A percentile compares a stretch with the other conserved stretches of the same genome.
phyloP scores from a whole-genome alignment of 2,797 vertebrate genomes.

The Periparus ater region DNA sequence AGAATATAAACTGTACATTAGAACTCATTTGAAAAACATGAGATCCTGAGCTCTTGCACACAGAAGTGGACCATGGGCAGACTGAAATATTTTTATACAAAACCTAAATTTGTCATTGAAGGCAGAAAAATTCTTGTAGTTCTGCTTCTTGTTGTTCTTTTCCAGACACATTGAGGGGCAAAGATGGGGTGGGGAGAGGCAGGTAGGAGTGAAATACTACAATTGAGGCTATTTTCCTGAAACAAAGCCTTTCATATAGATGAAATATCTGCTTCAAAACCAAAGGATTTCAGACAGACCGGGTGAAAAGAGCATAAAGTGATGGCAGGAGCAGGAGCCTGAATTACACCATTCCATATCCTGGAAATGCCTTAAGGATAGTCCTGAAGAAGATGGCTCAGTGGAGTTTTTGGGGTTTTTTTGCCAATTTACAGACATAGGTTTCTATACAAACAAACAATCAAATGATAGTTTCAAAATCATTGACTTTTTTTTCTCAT shows the following conservation, averaged over 20 bases:
- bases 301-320: background rate
- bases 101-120: background rate
- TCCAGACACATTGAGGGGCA: background rate
- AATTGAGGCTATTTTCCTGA: background rate
- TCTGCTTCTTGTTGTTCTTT: background rate
- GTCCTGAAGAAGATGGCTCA: background rate
- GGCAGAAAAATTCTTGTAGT: background rate
- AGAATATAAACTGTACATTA: background rate
- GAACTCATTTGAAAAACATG: background rate
- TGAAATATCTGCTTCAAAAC: background rate
- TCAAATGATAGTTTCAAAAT: background rate
- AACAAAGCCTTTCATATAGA: background rate
- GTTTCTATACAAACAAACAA: background rate
- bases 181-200: background rate
- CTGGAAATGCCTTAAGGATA: background rate
- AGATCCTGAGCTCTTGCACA: background rate
- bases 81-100: background rate
- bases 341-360: background rate
- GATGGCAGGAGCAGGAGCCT: background rate
- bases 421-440: background rate
- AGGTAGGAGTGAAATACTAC: background rate
- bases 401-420: background rate
- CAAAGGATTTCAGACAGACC: background rate
- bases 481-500: background rate
- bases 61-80: background rate